A percentile compares a stretch with the other conserved stretches of the same genome.
These are phyloP conservation scores for Arge pagana DNA, from an alignment of 2,888 invertebrate species.

Conservation along the genomic window DNA sequence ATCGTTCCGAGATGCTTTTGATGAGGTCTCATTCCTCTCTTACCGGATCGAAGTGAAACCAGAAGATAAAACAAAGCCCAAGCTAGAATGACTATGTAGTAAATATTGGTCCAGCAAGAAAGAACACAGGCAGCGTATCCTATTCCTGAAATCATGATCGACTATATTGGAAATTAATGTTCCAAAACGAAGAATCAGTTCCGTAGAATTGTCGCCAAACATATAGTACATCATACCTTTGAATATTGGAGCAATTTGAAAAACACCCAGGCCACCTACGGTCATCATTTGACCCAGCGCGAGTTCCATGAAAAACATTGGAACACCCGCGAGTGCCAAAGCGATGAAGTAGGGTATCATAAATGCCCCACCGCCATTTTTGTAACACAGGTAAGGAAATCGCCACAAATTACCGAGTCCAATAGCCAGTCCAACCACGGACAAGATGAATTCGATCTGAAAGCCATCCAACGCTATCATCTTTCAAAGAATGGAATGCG, in stretches of 20 bases:
- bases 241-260: conserved; percentile 64
- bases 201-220: too few species aligned
- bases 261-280: conserved; percentile 62
- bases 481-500: too few species aligned
- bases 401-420: conserved; percentile 70
- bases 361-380: conserved; percentile 62
- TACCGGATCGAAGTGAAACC: conserved; percentile 83
- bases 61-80: conserved; percentile 98
- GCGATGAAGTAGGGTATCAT: conserved; percentile 66
- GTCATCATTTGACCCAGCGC: conserved; percentile 67
- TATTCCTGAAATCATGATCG: conserved; percentile 66
- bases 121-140: conserved; percentile 98
- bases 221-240: too few species aligned
- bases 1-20: background rate
- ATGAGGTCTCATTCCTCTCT: conserved; percentile 32
- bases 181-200: too few species aligned
- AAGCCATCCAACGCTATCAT: too few species aligned
- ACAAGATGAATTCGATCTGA: conserved; percentile 63
- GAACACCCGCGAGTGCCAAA: conserved; percentile 64
- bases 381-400: conserved; percentile 66
- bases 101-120: conserved; percentile 99
- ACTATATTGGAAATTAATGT: background rate
- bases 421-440: conserved; percentile 66
- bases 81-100: conserved; percentile 96
- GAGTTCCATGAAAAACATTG: conserved; percentile 66